Conservation (phyloP, 2,113 vertebrate species). For the Dolichotis patagonum region DNA sequence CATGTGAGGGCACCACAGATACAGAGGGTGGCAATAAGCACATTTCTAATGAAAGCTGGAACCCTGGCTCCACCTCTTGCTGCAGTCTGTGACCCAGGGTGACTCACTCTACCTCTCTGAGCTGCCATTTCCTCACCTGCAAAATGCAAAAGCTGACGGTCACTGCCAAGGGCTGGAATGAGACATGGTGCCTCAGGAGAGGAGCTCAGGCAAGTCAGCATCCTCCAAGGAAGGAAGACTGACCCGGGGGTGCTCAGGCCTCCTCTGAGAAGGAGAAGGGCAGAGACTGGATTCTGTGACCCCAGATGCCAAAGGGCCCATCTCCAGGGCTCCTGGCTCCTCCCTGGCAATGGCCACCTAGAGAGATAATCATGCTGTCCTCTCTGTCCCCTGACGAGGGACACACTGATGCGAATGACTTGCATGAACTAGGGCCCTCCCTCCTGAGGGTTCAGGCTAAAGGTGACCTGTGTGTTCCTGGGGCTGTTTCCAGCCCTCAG, state of each 20-base stretch:
- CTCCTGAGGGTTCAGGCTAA: neutral
- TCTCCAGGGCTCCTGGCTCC: neutral
- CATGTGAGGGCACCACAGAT: too few relatives aligned
- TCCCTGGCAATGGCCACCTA: neutral
- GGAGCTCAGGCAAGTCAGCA: neutral
- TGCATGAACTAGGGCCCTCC: neutral
- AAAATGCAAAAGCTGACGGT: too few relatives aligned
- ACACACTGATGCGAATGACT: neutral
- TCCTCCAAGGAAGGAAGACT: neutral
- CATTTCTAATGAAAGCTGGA: too few relatives aligned
- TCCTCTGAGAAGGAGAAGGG: too few relatives aligned
- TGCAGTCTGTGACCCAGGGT: too few relatives aligned
- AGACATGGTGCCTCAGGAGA: neutral
- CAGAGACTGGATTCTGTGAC: accelerated
- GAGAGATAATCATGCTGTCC: neutral
- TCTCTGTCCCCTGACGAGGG: neutral
- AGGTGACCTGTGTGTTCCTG: neutral
- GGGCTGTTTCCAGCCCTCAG: neutral
- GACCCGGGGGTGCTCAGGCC: too few relatives aligned
- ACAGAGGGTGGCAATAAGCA: too few relatives aligned
- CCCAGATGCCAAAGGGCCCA: neutral
- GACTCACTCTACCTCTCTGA: too few relatives aligned
- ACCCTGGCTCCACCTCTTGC: too few relatives aligned
- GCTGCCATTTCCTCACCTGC: too few relatives aligned
- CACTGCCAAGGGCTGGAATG: neutral